Conservation (phyloP, 2,113 vertebrate species). For the Euleptes europaea region DNA sequence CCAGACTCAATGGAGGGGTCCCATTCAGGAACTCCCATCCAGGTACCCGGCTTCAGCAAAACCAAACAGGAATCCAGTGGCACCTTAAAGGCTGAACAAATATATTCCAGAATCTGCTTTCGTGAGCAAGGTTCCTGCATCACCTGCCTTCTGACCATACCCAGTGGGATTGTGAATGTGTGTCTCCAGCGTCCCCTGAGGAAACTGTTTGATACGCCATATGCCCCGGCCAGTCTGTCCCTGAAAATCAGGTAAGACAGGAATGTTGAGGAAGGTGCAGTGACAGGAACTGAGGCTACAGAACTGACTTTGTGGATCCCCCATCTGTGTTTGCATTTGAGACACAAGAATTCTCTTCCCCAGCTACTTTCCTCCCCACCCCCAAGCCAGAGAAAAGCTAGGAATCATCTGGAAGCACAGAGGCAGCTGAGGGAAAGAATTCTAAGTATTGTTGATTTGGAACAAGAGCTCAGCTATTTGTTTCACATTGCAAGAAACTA, state of each 20-base stretch:
- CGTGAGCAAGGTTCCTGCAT: no score
- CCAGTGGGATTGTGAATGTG: not conserved
- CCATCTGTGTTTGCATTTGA: not conserved
- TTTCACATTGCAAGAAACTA: not conserved
- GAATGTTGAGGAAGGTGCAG: not conserved
- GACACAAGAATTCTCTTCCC: accelerated
- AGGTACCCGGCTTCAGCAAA: no score
- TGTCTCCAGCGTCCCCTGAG: accelerated
- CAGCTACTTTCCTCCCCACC: not conserved
- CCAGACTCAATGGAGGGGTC: no score
- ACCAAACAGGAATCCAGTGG: no score
- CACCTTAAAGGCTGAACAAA: no score
- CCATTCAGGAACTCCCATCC: no score
- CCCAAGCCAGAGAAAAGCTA: accelerated
- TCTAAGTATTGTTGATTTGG: not conserved
- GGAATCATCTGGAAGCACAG: not conserved
- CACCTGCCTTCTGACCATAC: no score
- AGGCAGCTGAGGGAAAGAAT: not conserved
- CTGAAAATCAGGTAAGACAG: not conserved
- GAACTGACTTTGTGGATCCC: not conserved
- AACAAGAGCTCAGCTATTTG: not conserved
- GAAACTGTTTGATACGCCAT: not conserved
- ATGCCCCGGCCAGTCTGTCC: accelerated
- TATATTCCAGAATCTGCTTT: no score
- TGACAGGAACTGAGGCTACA: not conserved